Conservation (phyloP, 2,797 vertebrate species). For the Melanotaenia nigrans region DNA sequence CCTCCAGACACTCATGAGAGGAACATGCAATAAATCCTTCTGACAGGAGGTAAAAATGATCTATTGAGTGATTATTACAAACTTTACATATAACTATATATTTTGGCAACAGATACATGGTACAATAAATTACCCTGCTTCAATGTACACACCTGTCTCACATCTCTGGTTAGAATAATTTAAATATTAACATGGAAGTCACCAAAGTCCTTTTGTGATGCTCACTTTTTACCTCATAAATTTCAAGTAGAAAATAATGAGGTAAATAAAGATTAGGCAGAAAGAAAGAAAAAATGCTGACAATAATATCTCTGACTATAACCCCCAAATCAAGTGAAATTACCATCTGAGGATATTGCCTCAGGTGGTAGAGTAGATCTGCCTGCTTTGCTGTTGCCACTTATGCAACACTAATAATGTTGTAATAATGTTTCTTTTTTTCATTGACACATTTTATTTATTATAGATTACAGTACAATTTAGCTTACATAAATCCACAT, state of each 20-base stretch:
- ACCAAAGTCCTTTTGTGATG: neutral
- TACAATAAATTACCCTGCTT: neutral
- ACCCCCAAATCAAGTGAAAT: too few species aligned
- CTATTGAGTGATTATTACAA: neutral
- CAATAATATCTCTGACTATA: neutral
- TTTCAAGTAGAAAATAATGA: neutral
- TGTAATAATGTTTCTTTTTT: too few species aligned
- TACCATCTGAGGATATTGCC: too few species aligned
- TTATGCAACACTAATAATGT: too few species aligned
- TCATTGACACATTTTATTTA: too few species aligned
- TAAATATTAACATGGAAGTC: slow-evolving; percentile 20
- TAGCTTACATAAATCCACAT: too few species aligned
- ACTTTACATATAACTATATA: neutral
- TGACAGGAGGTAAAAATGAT: neutral
- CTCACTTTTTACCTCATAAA: neutral
- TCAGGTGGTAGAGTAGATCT: too few species aligned
- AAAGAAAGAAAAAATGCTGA: neutral
- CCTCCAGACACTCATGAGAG: neutral
- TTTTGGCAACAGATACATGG: neutral
- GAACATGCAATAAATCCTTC: neutral
- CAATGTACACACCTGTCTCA: neutral
- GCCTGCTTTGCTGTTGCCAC: too few species aligned
- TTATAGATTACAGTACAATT: too few species aligned
- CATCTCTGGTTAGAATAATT: neutral
- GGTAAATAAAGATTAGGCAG: neutral